Percentiles rank a stretch among this genome's conserved stretches.
Evolutionary conservation across 2,888 invertebrate species (phyloP).

Genomic region (Dynastes maya): DNA sequence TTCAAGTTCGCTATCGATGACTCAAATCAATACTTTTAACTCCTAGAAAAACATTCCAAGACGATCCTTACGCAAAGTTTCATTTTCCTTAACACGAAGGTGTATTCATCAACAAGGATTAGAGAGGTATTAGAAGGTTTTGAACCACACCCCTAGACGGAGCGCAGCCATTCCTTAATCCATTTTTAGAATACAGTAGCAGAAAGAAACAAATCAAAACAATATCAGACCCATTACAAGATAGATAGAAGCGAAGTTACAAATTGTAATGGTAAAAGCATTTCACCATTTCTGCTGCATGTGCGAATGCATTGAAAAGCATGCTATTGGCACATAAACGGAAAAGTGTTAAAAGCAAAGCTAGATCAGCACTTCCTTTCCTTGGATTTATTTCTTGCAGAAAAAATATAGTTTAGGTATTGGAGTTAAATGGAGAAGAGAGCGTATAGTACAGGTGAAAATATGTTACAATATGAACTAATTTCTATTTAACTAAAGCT

Average conservation of each 20-base stretch:
- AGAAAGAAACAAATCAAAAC: conserved; percentile 2
- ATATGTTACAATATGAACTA: no score
- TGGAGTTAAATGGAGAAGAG: no score
- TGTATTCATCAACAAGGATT: background rate
- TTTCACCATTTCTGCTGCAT: conserved; percentile 27
- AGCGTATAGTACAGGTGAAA: no score
- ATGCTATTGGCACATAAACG: conserved; percentile 25
- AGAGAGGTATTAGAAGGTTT: background rate
- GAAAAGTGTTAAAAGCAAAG: conserved; percentile 22
- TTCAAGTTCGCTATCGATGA: no score
- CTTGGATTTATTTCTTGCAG: background rate
- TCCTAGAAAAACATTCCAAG: no score
- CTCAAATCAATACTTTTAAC: no score
- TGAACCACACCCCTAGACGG: background rate
- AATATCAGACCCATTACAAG: conserved; percentile 12
- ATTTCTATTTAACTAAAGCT: no score
- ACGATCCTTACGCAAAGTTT: no score
- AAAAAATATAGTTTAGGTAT: background rate
- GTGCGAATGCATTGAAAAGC: conserved; percentile 33
- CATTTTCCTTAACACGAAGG: background rate
- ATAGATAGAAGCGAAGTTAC: conserved; percentile 22
- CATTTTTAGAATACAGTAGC: background rate
- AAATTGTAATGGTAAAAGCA: conserved; percentile 40
- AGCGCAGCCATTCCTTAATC: conserved; percentile 3
- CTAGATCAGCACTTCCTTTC: conserved; percentile 6